Evolutionary conservation across 2,797 vertebrate genomes (phyloP).

Genomic region (Rhinophrynus dorsalis): DNA sequence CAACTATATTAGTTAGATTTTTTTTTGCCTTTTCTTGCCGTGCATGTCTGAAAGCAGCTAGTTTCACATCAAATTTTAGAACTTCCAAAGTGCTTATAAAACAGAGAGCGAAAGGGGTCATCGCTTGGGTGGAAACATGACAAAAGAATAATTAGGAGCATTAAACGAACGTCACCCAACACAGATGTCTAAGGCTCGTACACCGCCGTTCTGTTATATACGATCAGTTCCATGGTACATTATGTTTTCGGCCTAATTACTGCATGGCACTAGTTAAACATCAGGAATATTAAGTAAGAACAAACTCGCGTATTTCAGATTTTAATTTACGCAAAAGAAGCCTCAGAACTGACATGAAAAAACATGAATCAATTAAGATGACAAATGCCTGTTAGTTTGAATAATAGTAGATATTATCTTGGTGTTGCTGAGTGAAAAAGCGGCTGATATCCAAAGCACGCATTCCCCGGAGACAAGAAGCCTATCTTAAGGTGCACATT

Average conservation of each 20-base stretch:
- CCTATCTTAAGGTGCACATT: conserved; percentile 14
- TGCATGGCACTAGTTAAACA: background rate
- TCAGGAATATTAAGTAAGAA: background rate
- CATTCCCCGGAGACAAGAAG: background rate
- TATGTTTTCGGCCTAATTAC: background rate
- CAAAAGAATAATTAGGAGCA: background rate
- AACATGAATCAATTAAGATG: conserved; percentile 38
- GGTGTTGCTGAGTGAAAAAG: background rate
- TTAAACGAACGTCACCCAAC: background rate
- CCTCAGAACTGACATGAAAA: background rate
- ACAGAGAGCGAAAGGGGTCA: background rate
- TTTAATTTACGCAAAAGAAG: background rate
- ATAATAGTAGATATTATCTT: conserved; percentile 32
- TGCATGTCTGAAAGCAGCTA: no score
- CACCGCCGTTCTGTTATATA: background rate
- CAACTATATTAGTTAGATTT: no score
- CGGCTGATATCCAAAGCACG: background rate
- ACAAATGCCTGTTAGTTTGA: conserved; percentile 15
- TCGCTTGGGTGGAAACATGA: background rate
- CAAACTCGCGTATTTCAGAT: background rate
- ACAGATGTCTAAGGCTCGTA: background rate
- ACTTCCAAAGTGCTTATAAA: background rate
- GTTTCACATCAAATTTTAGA: background rate
- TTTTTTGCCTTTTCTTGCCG: no score
- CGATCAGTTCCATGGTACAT: background rate